These are phyloP conservation scores for Dufourea novaeangliae DNA, from an alignment of 1,140 invertebrate genomes.

Conservation along the genomic window DNA sequence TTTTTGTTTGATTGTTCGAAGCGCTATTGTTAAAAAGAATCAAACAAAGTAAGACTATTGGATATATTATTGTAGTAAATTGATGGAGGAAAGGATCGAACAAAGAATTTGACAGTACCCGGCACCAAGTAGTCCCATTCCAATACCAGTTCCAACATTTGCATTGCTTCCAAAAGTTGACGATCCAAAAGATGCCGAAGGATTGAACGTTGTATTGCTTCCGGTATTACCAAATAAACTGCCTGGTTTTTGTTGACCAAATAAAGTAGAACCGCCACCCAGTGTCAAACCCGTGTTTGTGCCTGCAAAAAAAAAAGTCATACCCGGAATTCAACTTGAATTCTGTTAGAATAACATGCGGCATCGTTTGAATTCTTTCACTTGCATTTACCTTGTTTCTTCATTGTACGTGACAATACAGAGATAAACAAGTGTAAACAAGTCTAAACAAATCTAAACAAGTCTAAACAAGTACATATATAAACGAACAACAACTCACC, in stretches of 20 bases:
- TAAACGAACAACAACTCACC: constrained; percentile 60
- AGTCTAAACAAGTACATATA: no score
- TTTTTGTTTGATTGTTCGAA: constrained; percentile 71
- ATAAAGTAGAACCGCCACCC: constrained; percentile 79
- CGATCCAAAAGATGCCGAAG: constrained; percentile 74
- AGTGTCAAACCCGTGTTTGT: constrained; percentile 77
- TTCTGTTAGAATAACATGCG: neutral
- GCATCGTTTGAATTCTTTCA: neutral
- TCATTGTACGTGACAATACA: no score
- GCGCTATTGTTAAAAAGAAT: constrained; percentile 54
- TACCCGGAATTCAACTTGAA: neutral
- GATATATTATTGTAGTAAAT: no score
- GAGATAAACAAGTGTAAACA: no score
- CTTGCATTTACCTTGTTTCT: constrained; percentile 13
- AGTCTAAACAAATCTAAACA: no score
- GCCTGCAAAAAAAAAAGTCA: constrained; percentile 55
- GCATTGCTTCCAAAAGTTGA: constrained; percentile 77
- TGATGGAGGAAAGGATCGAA: no score
- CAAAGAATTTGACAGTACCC: constrained; percentile 62
- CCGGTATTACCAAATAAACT: constrained; percentile 83
- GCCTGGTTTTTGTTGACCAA: constrained; percentile 81
- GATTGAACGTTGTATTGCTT: constrained; percentile 71
- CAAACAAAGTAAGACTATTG: constrained; percentile 11
- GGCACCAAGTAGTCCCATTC: constrained; percentile 70
- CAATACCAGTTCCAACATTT: constrained; percentile 70